phyloP scores from a whole-genome alignment of 2,797 vertebrate genomes.

The Tragelaphus oryx region DNA sequence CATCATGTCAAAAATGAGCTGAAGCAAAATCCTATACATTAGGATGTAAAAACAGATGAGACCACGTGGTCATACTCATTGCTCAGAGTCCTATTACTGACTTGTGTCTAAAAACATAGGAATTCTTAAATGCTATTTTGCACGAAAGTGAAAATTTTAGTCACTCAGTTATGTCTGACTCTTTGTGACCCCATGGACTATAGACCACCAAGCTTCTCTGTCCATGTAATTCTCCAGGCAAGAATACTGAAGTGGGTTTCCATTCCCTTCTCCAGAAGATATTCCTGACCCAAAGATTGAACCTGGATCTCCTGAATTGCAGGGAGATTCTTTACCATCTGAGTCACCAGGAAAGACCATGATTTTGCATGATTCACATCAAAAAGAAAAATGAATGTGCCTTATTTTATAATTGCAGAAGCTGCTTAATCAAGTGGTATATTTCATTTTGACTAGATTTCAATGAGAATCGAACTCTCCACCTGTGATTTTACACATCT shows the following conservation, averaged over 20 bases:
- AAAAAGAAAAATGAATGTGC: background rate
- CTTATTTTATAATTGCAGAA: background rate
- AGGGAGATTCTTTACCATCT: background rate
- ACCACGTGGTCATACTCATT: background rate
- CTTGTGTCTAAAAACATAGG: background rate
- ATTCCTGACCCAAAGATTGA: background rate
- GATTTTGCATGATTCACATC: slow-evolving; percentile 1
- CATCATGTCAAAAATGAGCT: background rate
- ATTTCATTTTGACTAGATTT: slow-evolving; percentile 3
- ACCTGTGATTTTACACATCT: background rate
- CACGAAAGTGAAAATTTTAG: background rate
- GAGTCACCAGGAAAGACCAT: background rate
- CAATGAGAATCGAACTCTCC: background rate
- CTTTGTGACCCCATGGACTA: background rate
- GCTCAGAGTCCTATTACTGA: background rate
- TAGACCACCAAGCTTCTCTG: background rate
- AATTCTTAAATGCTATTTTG: slow-evolving; percentile 23
- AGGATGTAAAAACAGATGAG: background rate
- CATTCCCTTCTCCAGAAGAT: background rate
- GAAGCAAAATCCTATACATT: background rate
- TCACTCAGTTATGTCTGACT: background rate
- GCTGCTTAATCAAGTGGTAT: background rate
- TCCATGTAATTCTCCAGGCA: background rate
- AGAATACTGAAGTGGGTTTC: background rate
- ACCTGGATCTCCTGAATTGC: background rate